Evolutionary conservation across 2,888 invertebrate species (phyloP), one percentile per base, ranked within the genome.

Genomic region (Campoplex capitator): DNA sequence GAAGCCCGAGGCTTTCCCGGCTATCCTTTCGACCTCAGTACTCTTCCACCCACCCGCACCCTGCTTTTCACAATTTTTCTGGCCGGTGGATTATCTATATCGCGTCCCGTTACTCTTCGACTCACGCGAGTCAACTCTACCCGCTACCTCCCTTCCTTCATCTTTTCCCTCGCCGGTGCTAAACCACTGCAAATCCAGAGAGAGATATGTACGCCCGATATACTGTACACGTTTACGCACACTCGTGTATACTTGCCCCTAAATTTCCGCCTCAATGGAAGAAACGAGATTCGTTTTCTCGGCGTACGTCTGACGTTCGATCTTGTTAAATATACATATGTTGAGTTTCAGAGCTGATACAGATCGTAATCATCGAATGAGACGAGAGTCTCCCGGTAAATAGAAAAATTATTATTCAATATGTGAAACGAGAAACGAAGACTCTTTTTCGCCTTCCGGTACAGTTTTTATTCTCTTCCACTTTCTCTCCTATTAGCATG

Each of bases 191-290:
- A 68, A 78, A 67, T 56, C 32, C 58, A 70, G 71, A 86, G 76
- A 23, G 23, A 23, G 23, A 86, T 83, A 83, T 54, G 79, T 67
- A 32, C 51, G 58, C 28, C 32, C 70, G 85, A 83, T 86, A 78
- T 82, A 74, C 0, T 38, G 6, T 28, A 62, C 9, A 32, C 16
- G 62, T 13, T 32, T 32, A 62, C 32, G 16, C 62, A 62, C 32
- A 62, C 62, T 32, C 16, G 6, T 54, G 23, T 71, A 23, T 23
- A 56, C 83, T 62, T 71, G 75, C 70, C 62, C 67, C 79, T 70
- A 83, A 86, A 86, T 86, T 83, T 86, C 86, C 83, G 83, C 76
- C 83, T 68, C 56, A 83, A 71, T 79, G 75, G 79, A 45, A 71
- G 45, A 67, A 71, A 83, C 56, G 83, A 45, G 45, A 71, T 83